Evolutionary conservation across 1,140 invertebrate species (phyloP), one percentile per base, ranked within the genome.

Genomic region (Cataglyphis hispanica): DNA sequence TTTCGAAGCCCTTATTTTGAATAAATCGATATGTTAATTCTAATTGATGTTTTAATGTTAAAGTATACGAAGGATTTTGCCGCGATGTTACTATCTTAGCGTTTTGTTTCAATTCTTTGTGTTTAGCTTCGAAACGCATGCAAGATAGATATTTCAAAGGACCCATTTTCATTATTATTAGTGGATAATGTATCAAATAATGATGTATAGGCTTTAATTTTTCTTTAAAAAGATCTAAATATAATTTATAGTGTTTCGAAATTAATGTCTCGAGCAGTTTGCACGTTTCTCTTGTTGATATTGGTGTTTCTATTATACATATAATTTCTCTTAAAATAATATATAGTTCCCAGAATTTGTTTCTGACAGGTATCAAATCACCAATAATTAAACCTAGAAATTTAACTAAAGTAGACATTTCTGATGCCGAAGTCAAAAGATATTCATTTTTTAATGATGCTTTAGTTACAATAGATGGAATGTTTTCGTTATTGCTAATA

Each of bases 301-400:
- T 50, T 10, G 67, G 43, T 50, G 43, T 0, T 25, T 31, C 31
- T 50, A 70, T 53, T 50, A 70, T 70, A 70, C 69, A 72, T 72
- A 72, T 34, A 31, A 72, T 72, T 72, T 72, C 46, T 72, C 46
- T 31, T n/a, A 72, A 19, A 53, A 53, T 31, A 5, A 72, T 53
- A 53, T 53, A 72, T 4, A 72, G n/a, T 8, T 53, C 25, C 7
- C 46, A 72, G 11, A 72, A 1, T 53, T 72, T 53, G 11, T 72
- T 72, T 53, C 53, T 34, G 43, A 16, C 0, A 5, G 69, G 16
- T 72, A 72, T 19, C 7, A 72, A 72, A 34, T 72, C 46, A 34
- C 46, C 69, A 53, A 72, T 72, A 19, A 72, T 50, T 72, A 72
- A 50, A 3, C 46, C 69, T 19, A 72, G 67, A 72, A 53, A 72